A percentile compares a stretch with the other conserved stretches of the same genome.
Evolutionary conservation across 2,797 vertebrate genomes (phyloP).

Genomic region (Rhincodon typus): DNA sequence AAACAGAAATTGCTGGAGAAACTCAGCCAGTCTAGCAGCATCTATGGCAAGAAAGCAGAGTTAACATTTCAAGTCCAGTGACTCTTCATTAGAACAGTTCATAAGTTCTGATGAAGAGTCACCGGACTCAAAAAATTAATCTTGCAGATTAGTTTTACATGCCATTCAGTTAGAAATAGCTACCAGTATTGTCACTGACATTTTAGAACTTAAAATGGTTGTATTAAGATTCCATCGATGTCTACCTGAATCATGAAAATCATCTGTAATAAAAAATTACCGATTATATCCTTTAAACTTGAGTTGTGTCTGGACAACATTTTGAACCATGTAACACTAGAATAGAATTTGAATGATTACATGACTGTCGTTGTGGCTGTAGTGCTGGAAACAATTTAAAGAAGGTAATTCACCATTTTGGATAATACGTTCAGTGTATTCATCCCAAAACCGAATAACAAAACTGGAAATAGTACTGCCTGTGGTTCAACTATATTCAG

Average conservation of each 20-base stretch:
- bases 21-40: too few species aligned
- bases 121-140: too few species aligned
- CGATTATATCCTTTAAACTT: neutral
- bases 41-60: too few species aligned
- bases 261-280: neutral
- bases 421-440: neutral
- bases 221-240: neutral
- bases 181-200: neutral
- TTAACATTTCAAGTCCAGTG: too few species aligned
- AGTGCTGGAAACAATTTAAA: neutral
- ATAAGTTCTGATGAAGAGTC: too few species aligned
- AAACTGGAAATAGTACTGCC: neutral
- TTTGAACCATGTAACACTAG: neutral
- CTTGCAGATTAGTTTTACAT: neutral
- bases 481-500: neutral
- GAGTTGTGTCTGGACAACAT: neutral
- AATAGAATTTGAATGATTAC: neutral
- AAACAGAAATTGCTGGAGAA: too few species aligned
- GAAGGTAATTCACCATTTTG: neutral
- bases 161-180: neutral
- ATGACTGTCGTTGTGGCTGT: neutral
- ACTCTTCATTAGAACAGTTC: too few species aligned
- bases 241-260: neutral
- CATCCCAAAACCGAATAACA: neutral
- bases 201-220: neutral